phyloP scores from a whole-genome alignment of 2,888 invertebrate genomes.

The Phoenoteleia sp. region DNA sequence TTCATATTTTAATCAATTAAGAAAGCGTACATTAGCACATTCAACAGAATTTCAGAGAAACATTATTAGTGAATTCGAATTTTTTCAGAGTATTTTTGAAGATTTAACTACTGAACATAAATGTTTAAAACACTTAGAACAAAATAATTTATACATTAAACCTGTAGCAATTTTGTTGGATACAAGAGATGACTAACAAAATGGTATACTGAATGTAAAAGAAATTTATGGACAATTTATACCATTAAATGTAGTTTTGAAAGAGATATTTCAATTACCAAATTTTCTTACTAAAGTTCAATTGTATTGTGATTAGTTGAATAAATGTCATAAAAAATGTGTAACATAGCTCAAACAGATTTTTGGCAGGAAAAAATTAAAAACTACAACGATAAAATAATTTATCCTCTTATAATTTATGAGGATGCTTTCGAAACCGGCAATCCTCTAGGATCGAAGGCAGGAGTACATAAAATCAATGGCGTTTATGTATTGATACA shows the following conservation, averaged over 20 bases:
- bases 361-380: slow-evolving; percentile 39
- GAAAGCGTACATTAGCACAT: not conserved
- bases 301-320: slow-evolving; percentile 20
- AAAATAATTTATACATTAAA: slow-evolving; percentile 20
- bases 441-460: slow-evolving; percentile 52
- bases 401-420: slow-evolving; percentile 29
- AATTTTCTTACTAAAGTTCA: not conserved
- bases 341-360: slow-evolving; percentile 28
- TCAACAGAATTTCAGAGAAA: not conserved
- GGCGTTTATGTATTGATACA: slow-evolving; percentile 41
- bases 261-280: slow-evolving; percentile 10
- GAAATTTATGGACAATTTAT: not conserved
- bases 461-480: slow-evolving; percentile 57
- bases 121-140: slow-evolving; percentile 27
- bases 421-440: slow-evolving; percentile 66
- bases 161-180: slow-evolving; percentile 5
- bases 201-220: not conserved
- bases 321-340: slow-evolving; percentile 1
- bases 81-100: slow-evolving; percentile 10
- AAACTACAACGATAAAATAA: slow-evolving; percentile 4
- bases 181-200: not conserved
- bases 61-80: not conserved
- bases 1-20: not conserved
- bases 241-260: slow-evolving; percentile 1
- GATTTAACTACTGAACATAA: slow-evolving; percentile 28